Evolutionary conservation across 2,113 vertebrate species (phyloP).

Genomic region (Alaudala cheleensis): DNA sequence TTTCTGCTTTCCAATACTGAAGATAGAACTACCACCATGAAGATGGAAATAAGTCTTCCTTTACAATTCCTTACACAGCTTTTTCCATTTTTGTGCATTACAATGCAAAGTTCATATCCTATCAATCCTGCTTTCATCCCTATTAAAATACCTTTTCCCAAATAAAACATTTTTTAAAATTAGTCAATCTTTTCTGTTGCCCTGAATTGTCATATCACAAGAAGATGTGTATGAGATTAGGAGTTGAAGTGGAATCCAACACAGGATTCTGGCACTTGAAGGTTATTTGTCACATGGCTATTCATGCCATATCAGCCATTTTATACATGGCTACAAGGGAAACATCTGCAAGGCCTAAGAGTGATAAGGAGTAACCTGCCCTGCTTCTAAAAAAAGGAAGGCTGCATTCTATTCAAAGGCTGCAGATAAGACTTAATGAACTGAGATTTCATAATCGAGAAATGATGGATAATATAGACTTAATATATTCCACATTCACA

Average conservation of each 20-base stretch:
- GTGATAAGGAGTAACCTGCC: conserved; percentile 42
- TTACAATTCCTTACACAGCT: neutral
- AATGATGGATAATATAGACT: neutral
- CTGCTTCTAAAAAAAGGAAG: neutral
- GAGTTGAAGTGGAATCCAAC: neutral
- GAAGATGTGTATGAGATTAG: neutral
- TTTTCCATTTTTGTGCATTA: neutral
- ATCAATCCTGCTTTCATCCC: neutral
- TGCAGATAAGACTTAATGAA: conserved; percentile 60
- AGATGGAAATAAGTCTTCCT: neutral
- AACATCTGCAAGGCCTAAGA: conserved; percentile 48
- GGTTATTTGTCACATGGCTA: neutral
- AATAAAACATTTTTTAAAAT: neutral
- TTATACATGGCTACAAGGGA: conserved; percentile 38
- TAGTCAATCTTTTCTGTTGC: neutral
- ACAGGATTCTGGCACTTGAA: neutral
- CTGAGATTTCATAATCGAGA: conserved; percentile 35
- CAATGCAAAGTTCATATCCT: neutral
- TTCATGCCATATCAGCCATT: neutral
- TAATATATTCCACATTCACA: conserved; percentile 4
- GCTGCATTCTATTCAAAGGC: neutral
- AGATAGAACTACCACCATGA: neutral
- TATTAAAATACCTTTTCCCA: neutral
- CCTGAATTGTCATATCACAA: neutral
- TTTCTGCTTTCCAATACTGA: neutral